phyloP scores from a whole-genome alignment of 2,113 vertebrate species.

The Epinephelus moara region DNA sequence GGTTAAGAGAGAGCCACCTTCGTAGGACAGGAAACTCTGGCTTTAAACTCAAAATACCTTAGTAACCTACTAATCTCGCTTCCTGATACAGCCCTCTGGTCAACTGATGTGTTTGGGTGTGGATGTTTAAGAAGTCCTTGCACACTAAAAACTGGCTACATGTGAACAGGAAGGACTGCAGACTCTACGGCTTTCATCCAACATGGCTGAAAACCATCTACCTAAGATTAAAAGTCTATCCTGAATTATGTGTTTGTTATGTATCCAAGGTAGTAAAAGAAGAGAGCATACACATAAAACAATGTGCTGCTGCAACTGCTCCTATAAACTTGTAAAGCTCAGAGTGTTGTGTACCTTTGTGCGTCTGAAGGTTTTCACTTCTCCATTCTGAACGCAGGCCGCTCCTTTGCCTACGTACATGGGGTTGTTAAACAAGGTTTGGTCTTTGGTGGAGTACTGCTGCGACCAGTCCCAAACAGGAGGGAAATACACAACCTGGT shows the following conservation, averaged over 20 bases:
- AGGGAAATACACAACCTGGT: conserved; percentile 90
- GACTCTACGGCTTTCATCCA: not conserved
- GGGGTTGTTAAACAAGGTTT: conserved; percentile 95
- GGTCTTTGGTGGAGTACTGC: conserved; percentile 90
- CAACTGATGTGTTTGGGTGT: not conserved
- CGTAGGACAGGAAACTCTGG: no score
- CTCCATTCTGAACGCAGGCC: conserved; percentile 88
- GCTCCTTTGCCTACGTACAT: conserved; percentile 92
- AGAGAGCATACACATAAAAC: not conserved
- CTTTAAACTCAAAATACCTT: no score
- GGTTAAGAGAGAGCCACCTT: no score
- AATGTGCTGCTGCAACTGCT: not conserved
- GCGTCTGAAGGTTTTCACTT: conserved; percentile 89
- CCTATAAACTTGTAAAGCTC: not conserved
- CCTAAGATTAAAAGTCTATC: not conserved
- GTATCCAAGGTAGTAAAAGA: not conserved
- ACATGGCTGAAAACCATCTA: not conserved
- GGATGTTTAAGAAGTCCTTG: not conserved
- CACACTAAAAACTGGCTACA: not conserved
- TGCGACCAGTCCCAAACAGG: conserved; percentile 98
- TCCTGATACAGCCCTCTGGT: no score
- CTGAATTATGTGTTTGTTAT: not conserved
- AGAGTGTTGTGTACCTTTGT: conserved; percentile 88
- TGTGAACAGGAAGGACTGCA: not conserved
- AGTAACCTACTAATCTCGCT: no score